Evolutionary conservation across 1,140 invertebrate species (phyloP), one percentile per base, ranked within the genome.

Genomic region (Neodiprion fabricii): DNA sequence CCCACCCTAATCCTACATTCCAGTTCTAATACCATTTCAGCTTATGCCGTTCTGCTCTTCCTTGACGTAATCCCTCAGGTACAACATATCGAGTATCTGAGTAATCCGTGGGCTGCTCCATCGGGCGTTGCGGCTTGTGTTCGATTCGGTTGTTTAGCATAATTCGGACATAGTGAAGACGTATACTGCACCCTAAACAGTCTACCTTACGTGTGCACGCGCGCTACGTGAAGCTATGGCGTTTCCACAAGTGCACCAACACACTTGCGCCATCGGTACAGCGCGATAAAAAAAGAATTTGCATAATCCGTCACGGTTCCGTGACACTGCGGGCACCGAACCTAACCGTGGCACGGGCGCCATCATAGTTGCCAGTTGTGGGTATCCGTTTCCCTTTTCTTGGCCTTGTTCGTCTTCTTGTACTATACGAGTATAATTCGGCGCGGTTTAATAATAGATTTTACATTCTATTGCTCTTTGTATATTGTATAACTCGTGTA

Each of bases 271-370:
- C 17, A 47, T 11, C 67, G 21, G n/a, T 23, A 21, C 23, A 11
- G 11, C 9, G 12, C 21, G 21, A 12, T 14, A 17, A 69, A 11
- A 23, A 69, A 21, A 69, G 11, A 61, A 69, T 69, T 69, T 69
- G 21, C 67, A 69, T 69, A 69, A 69, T 69, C 67, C 67, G 21
- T 69, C 67, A 69, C 40, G 67, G 67, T 69, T 69, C 23, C 67
- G 67, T 69, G 40, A 23, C 67, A 47, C 40, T 40, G 28, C 28
- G 28, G 67, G 67, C 8, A 23, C 40, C 40, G 17, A 69, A 21
- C 21, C 4, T 69, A 69, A 69, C 40, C 8, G 67, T 69, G 67
- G 28, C 40, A 23, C 67, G 40, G 12, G 21, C 21, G 67, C 67
- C 67, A 69, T 69, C 4, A 17, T 40, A 40, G 4, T 21, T 21